Evolutionary conservation across 2,888 invertebrate species (phyloP), one percentile per base, ranked within the genome.

Genomic region (Uloborus plumipes): DNA sequence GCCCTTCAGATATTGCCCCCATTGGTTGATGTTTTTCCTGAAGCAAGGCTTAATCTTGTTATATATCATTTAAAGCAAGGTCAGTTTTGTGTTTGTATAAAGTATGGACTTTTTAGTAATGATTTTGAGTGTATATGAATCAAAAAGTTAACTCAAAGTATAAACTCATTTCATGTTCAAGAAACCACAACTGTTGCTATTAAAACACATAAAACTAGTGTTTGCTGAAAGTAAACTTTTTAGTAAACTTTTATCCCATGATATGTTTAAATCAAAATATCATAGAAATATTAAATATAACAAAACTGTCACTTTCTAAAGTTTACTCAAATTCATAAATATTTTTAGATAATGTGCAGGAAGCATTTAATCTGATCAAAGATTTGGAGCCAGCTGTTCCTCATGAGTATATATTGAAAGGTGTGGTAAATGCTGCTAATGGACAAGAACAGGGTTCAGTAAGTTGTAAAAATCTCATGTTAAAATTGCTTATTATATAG

Each of bases 391-490:
- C 99, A 0, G 94, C 95, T 1, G 94, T 95, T 1, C 97, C 99
- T 0, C 94, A 97, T 86, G 99, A 99, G 89, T 98, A 97, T 88
- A 97, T 99, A 86, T 91, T 99, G 59, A 95, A 99, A 88, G 99
- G 97, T 0, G 97, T 99, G 26, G 97, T 98, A 0, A 96, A 97
- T 88, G 97, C 97, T 0, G 92, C 95, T 0, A 91, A 98, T 49
- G 99, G 97, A 0, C 98, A 98, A 88, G 96, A 97, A 87, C 92
- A 94, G 84, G 94, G 94, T 82, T 96, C 97, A 85, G 97, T 97
- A 89, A 91, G 92, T 90, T 70, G 61, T 84, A 39, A 39, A 39
- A 39, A 39, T 39, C 39, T 39, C 9, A 39, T 39, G 3, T 39
- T 39, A 9, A 39, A 39, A 39, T 11, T 39, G 11, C 9, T 39